Evolutionary conservation across 2,113 vertebrate species (phyloP).

Genomic region (Coreoperca whiteheadi): DNA sequence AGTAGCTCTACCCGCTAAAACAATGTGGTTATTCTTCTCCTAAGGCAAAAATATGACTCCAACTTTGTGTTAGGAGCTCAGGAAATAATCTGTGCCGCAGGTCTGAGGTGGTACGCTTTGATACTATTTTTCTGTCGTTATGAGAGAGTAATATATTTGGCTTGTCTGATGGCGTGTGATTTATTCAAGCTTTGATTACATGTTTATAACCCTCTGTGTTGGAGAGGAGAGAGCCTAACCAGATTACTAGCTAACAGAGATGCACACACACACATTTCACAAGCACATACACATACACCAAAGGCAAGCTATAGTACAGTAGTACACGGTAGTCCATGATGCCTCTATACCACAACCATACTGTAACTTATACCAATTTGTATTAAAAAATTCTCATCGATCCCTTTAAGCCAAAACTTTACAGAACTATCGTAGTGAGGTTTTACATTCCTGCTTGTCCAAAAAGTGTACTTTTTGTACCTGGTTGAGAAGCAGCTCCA

Average conservation of each 20-base stretch:
- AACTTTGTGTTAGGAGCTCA: conserved; percentile 57
- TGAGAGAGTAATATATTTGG: conserved; percentile 60
- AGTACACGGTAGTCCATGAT: background rate
- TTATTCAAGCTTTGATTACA: conserved; percentile 62
- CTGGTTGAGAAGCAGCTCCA: conserved; percentile 90
- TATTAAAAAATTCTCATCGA: background rate
- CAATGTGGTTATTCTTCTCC: conserved; percentile 58
- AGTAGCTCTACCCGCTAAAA: conserved; percentile 61
- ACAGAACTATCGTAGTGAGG: conserved; percentile 1
- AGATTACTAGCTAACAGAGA: conserved; percentile 51
- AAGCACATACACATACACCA: background rate
- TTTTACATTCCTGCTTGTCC: conserved; percentile 3
- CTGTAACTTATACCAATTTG: background rate
- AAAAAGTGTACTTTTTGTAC: conserved; percentile 74
- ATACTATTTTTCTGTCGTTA: conserved; percentile 54
- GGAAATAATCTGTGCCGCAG: conserved; percentile 55
- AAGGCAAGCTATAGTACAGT: background rate
- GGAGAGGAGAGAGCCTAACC: conserved; percentile 41
- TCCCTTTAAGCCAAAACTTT: background rate
- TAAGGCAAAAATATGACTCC: conserved; percentile 47
- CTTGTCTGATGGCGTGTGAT: conserved; percentile 43
- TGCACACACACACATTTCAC: conserved; percentile 14
- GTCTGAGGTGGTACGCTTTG: conserved; percentile 32
- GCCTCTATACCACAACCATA: background rate
- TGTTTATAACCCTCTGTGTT: conserved; percentile 43